Base-by-base conservation (phyloP, 2,797 vertebrate genomes). In the Heteromormyrus szaboi region DNA sequence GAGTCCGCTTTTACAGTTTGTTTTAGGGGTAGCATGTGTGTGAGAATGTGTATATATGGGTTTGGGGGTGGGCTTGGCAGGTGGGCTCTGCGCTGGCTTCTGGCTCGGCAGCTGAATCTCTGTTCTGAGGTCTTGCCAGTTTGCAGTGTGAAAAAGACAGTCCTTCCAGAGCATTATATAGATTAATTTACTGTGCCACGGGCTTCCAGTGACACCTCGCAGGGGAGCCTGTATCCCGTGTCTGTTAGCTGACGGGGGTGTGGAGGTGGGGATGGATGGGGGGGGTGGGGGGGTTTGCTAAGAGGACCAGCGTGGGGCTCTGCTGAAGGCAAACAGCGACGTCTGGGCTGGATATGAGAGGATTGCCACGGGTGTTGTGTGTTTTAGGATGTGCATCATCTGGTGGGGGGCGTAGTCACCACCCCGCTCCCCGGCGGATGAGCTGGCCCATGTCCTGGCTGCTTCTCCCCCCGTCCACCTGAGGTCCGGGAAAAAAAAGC, bases 141-240 rank as follows among this genome's bases (percentile, higher is more conserved):
- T 94, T 91, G 93, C 93, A 94, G 95, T 95, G 95, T 96, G 95
- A 96, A 95, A 95, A 96, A 95, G 94, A 94, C 93, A 33, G 93
- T 95, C 95, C 94, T 96, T 95, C 95, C 94, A 95, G 94, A 94
- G 95, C 95, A 96, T 96, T 96, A 96, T 96, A 96, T 96, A 96
- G 95, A 96, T 96, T 96, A 96, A 96, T 95, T 94, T 95, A 94
- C 93, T 95, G 93, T 90, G 94, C 94, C 94, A 93, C 92, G 91
- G 94, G 94, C 92, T 92, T 89, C 89, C 93, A 93, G 91, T 92
- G 88, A 93, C 94, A 93, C 94, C 92, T 93, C 91, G 91, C 93
- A 92, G 93, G 94, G 93, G 93, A 96, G 93, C 93, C 93, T 92
- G 91, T 93, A 92, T 92, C 86, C 90, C 85, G 92, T 91, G 91